Evolutionary conservation across 2,888 invertebrate genomes (phyloP).

Genomic region (Silvanus unidentatus): DNA sequence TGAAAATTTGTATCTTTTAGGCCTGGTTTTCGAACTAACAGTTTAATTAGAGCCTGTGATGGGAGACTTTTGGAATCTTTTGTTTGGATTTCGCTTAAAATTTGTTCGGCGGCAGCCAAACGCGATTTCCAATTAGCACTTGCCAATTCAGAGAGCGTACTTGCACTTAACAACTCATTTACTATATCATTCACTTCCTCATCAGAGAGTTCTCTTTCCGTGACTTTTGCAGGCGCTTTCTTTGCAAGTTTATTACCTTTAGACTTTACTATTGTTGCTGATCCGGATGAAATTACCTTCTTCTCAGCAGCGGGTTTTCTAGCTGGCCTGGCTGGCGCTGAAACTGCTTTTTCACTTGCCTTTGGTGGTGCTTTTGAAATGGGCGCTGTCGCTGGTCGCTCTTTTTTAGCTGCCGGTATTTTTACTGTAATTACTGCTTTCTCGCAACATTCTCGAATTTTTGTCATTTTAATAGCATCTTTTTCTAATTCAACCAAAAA

Average conservation of each 20-base stretch:
- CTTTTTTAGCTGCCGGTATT: conserved; percentile 58
- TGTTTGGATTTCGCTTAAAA: conserved; percentile 56
- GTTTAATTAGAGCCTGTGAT: conserved; percentile 69
- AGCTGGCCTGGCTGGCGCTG: conserved; percentile 10
- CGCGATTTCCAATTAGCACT: conserved; percentile 80
- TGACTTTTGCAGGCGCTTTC: conserved; percentile 29
- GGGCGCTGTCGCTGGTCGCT: conserved; percentile 51
- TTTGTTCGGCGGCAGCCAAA: conserved; percentile 67
- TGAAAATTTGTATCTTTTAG: conserved; percentile 87
- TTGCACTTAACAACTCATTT: conserved; percentile 58
- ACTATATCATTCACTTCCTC: conserved; percentile 77
- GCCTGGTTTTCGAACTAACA: conserved; percentile 77
- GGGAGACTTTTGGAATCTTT: conserved; percentile 56
- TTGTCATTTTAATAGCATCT: conserved; percentile 85
- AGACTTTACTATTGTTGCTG: conserved; percentile 31
- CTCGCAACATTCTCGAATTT: conserved; percentile 90
- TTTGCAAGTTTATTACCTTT: conserved; percentile 27
- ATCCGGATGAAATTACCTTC: conserved; percentile 29
- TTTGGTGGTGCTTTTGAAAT: conserved; percentile 15
- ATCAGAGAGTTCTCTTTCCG: conserved; percentile 63
- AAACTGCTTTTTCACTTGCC: background rate
- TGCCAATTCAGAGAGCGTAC: conserved; percentile 58
- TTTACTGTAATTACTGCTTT: conserved; percentile 84
- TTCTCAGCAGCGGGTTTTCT: conserved; percentile 15
- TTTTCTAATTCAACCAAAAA: conserved; percentile 85